These are phyloP conservation scores for Oreotrochilus melanogaster DNA, from an alignment of 2,113 vertebrate species.

Conservation along the genomic window DNA sequence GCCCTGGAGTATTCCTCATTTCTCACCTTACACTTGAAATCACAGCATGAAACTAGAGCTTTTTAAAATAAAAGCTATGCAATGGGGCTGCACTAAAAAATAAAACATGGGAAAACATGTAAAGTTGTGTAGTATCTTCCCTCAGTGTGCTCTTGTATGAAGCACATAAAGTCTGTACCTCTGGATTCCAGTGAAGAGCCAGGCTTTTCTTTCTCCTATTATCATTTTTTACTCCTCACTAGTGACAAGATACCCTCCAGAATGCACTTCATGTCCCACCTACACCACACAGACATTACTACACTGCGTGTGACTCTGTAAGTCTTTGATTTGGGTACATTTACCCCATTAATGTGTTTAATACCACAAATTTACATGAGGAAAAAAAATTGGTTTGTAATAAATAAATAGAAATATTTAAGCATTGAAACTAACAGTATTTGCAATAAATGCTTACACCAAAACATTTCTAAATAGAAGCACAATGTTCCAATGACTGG, in stretches of 20 bases:
- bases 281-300: neutral
- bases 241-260: neutral
- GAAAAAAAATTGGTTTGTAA: neutral
- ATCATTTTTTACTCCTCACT: neutral
- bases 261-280: neutral
- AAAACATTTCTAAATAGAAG: neutral
- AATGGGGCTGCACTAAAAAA: neutral
- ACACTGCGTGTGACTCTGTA: neutral
- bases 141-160: neutral
- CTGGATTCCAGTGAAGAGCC: neutral
- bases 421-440: neutral
- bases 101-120: neutral
- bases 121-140: neutral
- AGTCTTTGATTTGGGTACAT: neutral
- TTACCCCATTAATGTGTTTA: neutral
- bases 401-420: neutral
- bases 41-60: neutral
- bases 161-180: neutral
- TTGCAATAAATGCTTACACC: neutral
- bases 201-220: neutral
- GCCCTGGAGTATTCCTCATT: neutral
- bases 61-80: constrained; percentile 6
- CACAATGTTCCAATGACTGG: neutral
- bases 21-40: neutral
- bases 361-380: neutral